These are phyloP conservation scores for Drosophila repleta DNA, from an alignment of 1,140 invertebrate species.

Conservation along the genomic window DNA sequence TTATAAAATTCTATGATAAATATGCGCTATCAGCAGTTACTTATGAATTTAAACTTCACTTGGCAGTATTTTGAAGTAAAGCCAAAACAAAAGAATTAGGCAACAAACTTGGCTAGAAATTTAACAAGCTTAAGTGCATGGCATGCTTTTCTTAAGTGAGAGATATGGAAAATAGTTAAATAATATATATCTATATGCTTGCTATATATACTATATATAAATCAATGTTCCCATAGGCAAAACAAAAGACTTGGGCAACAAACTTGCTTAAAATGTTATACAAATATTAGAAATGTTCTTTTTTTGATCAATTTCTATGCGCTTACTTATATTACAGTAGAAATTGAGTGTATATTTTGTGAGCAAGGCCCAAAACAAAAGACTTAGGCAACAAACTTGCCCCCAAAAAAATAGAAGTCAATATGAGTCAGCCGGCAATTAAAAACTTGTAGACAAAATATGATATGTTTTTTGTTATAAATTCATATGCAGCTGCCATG, in stretches of 20 bases:
- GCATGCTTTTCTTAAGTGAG: too few relatives aligned
- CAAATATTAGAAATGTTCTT: too few relatives aligned
- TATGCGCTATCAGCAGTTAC: too few relatives aligned
- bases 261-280: slow-evolving; percentile 8
- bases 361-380: slow-evolving; percentile 1
- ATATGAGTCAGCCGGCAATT: slow-evolving; percentile 68
- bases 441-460: slow-evolving; percentile 58
- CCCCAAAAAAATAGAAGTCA: neutral
- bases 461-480: slow-evolving; percentile 66
- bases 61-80: neutral
- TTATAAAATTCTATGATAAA: too few relatives aligned
- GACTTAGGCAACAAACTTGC: slow-evolving; percentile 22
- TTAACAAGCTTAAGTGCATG: too few relatives aligned
- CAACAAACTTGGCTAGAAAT: slow-evolving; percentile 23
- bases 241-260: slow-evolving; percentile 34
- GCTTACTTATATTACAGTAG: too few relatives aligned
- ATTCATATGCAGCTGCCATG: slow-evolving; percentile 69
- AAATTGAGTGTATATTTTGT: too few relatives aligned
- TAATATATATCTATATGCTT: too few relatives aligned
- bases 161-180: too few relatives aligned
- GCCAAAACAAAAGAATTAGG: slow-evolving; percentile 25
- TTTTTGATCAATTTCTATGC: too few relatives aligned
- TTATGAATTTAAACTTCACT: too few relatives aligned
- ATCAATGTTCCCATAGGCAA: neutral
- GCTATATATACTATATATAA: too few relatives aligned